Percentiles rank a stretch among this genome's conserved stretches.
Evolutionary conservation across 1,140 invertebrate genomes (phyloP).

Genomic region (Aphis gossypii): DNA sequence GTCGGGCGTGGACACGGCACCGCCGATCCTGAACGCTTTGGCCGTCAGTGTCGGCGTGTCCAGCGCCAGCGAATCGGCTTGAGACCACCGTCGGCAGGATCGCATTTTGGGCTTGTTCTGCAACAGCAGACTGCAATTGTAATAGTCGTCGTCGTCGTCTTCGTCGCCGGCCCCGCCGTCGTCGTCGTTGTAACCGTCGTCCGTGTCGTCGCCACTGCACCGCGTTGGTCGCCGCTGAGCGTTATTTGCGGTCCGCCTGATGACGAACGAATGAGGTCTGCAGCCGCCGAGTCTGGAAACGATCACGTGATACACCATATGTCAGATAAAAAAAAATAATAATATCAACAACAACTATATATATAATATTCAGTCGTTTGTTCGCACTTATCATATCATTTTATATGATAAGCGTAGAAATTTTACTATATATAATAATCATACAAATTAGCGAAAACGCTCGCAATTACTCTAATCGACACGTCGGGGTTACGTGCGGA

Average conservation of each 20-base stretch:
- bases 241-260: conserved; percentile 14
- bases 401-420: too few species aligned
- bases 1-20: conserved; percentile 56
- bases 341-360: not conserved
- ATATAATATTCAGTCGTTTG: not conserved
- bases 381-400: not conserved
- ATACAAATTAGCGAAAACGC: too few species aligned
- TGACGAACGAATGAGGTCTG: conserved; percentile 16
- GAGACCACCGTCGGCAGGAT: conserved; percentile 62
- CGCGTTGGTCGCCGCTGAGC: conserved; percentile 2
- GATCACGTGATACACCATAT: not conserved
- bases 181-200: conserved; percentile 46
- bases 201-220: not conserved
- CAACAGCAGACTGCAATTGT: conserved; percentile 40
- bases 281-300: not conserved
- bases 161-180: conserved; percentile 14
- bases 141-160: conserved; percentile 46
- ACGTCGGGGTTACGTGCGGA: not conserved
- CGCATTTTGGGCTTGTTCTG: conserved; percentile 61
- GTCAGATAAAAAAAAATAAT: not conserved
- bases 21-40: conserved; percentile 58
- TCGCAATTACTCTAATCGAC: not conserved
- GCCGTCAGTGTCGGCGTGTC: conserved; percentile 63
- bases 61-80: conserved; percentile 59
- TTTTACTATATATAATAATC: too few species aligned